A percentile compares a stretch with the other conserved stretches of the same genome.
Evolutionary conservation across 1,140 invertebrate species (phyloP).

Genomic region (Cotesia typhae): DNA sequence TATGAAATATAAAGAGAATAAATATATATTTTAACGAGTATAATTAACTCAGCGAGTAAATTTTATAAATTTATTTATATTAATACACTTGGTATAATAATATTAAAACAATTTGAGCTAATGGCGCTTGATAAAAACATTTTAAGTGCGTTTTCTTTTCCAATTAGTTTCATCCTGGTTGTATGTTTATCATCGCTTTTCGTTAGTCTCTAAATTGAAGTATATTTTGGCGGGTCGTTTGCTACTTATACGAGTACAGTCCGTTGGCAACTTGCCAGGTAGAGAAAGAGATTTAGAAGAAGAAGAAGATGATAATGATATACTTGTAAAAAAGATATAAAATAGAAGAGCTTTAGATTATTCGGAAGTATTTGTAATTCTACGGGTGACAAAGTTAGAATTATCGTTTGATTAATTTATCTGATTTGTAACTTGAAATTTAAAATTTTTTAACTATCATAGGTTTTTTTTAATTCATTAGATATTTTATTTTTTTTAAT

Average conservation of each 20-base stretch:
- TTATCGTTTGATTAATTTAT: conserved; percentile 42
- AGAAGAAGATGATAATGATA: too few species aligned
- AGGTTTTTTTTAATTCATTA: too few species aligned
- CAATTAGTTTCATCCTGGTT: background rate
- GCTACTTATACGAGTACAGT: conserved; percentile 23
- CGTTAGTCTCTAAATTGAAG: conserved; percentile 20
- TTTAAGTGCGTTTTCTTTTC: background rate
- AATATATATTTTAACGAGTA: background rate
- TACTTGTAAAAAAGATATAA: too few species aligned
- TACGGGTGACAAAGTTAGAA: conserved; percentile 49
- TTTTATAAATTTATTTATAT: background rate
- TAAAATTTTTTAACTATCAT: too few species aligned
- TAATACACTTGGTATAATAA: background rate
- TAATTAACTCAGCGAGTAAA: background rate
- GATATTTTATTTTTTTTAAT: background rate
- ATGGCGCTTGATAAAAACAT: background rate
- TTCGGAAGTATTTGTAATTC: background rate
- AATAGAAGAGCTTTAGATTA: conserved; percentile 5
- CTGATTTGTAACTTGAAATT: too few species aligned
- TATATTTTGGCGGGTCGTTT: conserved; percentile 29
- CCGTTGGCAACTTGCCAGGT: conserved; percentile 17
- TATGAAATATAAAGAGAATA: conserved; percentile 6
- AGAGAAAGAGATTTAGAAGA: background rate
- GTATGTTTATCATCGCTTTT: conserved; percentile 23
- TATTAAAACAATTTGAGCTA: background rate